Percentiles rank a stretch among this genome's conserved stretches.
phyloP scores from a whole-genome alignment of 2,113 vertebrate species.

The Semicossyphus pulcher region DNA sequence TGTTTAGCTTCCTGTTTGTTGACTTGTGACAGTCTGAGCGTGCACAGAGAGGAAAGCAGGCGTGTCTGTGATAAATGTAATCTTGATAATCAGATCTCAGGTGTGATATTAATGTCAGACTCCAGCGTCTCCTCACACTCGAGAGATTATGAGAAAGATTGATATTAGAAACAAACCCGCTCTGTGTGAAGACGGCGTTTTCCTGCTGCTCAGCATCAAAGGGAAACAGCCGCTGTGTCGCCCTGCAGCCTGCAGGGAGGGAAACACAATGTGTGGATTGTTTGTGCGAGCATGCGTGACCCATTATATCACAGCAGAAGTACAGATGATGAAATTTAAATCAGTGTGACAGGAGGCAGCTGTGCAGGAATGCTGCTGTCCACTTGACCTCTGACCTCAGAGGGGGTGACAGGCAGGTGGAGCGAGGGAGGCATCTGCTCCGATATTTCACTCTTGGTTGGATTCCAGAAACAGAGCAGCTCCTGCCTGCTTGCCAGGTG shows the following conservation, averaged over 20 bases:
- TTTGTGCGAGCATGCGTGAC: slow-evolving; percentile 28
- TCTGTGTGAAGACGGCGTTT: slow-evolving; percentile 17
- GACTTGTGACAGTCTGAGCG: background rate
- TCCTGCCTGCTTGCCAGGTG: slow-evolving; percentile 22
- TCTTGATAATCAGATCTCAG: slow-evolving; percentile 13
- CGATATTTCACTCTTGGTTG: slow-evolving; percentile 61
- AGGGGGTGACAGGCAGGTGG: slow-evolving; percentile 35
- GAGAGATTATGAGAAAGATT: slow-evolving; percentile 15
- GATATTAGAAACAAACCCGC: slow-evolving; percentile 4
- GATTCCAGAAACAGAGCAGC: slow-evolving; percentile 30
- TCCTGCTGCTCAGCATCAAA: no score
- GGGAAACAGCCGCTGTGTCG: no score
- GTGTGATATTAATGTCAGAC: slow-evolving; percentile 3
- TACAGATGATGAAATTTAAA: slow-evolving; percentile 41
- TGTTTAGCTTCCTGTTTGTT: background rate
- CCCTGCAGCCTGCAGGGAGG: background rate
- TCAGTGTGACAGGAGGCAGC: slow-evolving; percentile 52
- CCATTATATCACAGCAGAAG: slow-evolving; percentile 41
- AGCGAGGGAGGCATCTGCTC: slow-evolving; percentile 64
- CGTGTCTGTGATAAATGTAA: slow-evolving; percentile 1
- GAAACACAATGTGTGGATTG: slow-evolving; percentile 29
- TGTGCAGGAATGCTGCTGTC: slow-evolving; percentile 49
- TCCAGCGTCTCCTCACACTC: slow-evolving; percentile 12
- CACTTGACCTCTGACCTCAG: slow-evolving; percentile 68
- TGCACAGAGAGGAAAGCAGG: background rate